Evolutionary conservation across 2,888 invertebrate genomes (phyloP).

Genomic region (Sericinus montela): DNA sequence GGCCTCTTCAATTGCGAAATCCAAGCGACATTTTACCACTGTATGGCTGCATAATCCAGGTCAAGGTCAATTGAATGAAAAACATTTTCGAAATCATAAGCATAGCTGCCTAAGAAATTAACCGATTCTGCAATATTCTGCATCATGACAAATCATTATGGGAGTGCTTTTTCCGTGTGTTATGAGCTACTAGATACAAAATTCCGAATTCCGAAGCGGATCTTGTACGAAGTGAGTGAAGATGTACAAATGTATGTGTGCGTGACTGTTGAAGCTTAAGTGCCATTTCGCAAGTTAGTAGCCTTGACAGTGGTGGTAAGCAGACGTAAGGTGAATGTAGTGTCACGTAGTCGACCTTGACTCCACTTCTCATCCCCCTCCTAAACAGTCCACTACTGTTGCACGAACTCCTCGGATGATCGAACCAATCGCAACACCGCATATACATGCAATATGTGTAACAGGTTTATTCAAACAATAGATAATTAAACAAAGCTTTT

Average conservation of each 20-base stretch:
- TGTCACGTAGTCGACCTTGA: conserved; percentile 70
- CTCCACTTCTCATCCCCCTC: conserved; percentile 58
- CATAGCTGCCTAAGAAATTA: not conserved
- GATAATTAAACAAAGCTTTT: too few species aligned
- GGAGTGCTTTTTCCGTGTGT: conserved; percentile 24
- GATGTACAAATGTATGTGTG: not conserved
- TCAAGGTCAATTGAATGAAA: not conserved
- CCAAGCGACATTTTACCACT: too few species aligned
- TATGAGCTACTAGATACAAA: conserved; percentile 38
- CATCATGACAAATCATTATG: conserved; percentile 36
- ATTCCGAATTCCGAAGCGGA: conserved; percentile 45
- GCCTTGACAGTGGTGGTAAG: conserved; percentile 73
- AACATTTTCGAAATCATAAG: not conserved
- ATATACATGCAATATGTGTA: not conserved
- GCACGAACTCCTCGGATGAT: conserved; percentile 18
- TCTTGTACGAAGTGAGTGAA: conserved; percentile 34
- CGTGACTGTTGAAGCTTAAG: conserved; percentile 27
- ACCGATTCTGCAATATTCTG: not conserved
- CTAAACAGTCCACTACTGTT: conserved; percentile 39
- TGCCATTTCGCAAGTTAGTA: conserved; percentile 57
- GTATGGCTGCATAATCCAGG: not conserved
- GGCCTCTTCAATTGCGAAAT: too few species aligned
- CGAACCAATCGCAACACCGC: not conserved
- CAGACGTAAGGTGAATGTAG: conserved; percentile 73
- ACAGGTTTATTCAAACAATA: too few species aligned